Evolutionary conservation across 64 coral and sea anemone genomes (phyloP), one percentile per base, ranked within the genome.

Genomic region (Astreopora myriophthalma): DNA sequence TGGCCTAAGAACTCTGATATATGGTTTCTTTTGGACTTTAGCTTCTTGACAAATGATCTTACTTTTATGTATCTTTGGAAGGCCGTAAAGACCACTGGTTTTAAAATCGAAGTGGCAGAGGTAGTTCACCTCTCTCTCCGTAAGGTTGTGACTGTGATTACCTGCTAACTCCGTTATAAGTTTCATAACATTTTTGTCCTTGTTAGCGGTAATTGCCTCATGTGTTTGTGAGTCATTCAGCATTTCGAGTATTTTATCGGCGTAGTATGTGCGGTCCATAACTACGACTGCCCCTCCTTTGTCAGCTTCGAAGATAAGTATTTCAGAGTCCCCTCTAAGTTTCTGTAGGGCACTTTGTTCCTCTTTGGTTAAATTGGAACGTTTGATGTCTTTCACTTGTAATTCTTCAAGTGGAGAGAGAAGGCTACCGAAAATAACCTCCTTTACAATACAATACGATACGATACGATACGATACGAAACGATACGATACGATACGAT

Each of bases 311-410:
- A 77, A 77, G 74, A 77, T n/a, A n/a, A 77, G 33, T 77, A 77
- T 77, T 29, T 77, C 37, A 77, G 74, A 23, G 74, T 77, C 37
- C 46, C 44, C 74, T 75, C 74, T 77, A 77, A 77, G 74, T 19
- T 77, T 25, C 74, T 77, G 74, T 77, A 77, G 74, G 74, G 46
- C 74, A 42, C 44, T 39, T 14, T 77, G 74, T 77, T 77, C 74
- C 74, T 77, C 74, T 77, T 77, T 77, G 74, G 74, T 77, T 77
- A 77, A 44, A 77, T 77, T 77, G 74, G 74, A 77, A 77, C 74
- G 74, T 44, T 77, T 77, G 24, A 77, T 77, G 74, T 77, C 74
- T 77, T 77, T 77, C 74, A 77, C 74, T 77, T 77, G 74, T 77
- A 77, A 77, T 77, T 77, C 74, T 77, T 77, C 74, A 44, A 77